phyloP scores from a whole-genome alignment of 1,140 invertebrate genomes.

The Hirudo medicinalis region DNA sequence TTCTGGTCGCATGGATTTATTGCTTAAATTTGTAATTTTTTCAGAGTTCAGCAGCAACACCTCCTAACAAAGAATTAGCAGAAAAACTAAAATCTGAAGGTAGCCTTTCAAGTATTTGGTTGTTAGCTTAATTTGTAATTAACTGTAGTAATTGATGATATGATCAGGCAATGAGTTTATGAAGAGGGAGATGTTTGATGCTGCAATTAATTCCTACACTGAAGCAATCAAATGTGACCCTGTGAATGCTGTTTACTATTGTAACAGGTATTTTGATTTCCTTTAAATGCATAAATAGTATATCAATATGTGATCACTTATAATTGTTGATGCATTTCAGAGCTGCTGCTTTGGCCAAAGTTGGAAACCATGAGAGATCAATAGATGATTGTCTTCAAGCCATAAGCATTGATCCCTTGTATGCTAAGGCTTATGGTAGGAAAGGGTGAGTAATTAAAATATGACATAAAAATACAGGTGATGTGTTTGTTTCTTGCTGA shows the following conservation, averaged over 20 bases:
- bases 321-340: slow-evolving; percentile 9
- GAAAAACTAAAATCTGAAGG: slow-evolving; percentile 13
- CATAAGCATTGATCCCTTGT: slow-evolving; percentile 21
- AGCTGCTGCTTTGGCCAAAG: slow-evolving; percentile 22
- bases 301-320: no score
- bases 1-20: background rate
- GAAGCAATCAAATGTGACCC: slow-evolving; percentile 20
- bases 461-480: no score
- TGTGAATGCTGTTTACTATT: slow-evolving; percentile 23
- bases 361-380: slow-evolving; percentile 18
- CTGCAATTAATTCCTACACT: slow-evolving; percentile 22
- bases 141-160: background rate
- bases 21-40: background rate
- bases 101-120: background rate
- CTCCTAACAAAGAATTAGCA: background rate
- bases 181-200: slow-evolving; percentile 21
- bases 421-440: slow-evolving; percentile 22
- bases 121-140: background rate
- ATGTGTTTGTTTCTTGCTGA: background rate
- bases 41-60: background rate
- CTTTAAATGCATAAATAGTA: background rate
- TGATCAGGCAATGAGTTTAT: slow-evolving; percentile 22
- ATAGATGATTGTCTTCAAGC: slow-evolving; percentile 21
- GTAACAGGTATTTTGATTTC: slow-evolving; percentile 20
- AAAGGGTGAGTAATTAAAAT: slow-evolving; percentile 17